Conservation (phyloP, 30 jellyfish, hydroid and myxozoan genomes). For the Pelagia noctiluca region DNA sequence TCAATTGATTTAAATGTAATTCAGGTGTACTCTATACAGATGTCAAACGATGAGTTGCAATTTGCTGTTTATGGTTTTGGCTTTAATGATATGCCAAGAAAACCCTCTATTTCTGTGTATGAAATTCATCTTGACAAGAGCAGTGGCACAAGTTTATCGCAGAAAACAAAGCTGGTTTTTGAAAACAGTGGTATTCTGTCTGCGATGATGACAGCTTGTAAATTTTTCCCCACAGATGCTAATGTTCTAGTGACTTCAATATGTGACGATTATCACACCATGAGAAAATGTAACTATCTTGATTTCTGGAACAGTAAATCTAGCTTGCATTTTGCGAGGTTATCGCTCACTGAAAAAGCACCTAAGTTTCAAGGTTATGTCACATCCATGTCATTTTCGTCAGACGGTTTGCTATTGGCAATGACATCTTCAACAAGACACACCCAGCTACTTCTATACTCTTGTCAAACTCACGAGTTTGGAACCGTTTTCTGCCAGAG, state of each 20-base stretch:
- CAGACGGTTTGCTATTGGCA: constrained; percentile 46
- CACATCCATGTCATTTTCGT: constrained; percentile 48
- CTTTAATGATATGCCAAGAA: constrained; percentile 41
- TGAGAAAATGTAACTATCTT: constrained; percentile 42
- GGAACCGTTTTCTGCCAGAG: constrained; percentile 19
- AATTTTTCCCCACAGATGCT: constrained; percentile 45
- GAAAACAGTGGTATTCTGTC: constrained; percentile 32
- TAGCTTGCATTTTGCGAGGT: constrained; percentile 21
- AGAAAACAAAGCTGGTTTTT: constrained; percentile 36
- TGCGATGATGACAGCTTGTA: constrained; percentile 44
- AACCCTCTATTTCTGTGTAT: constrained; percentile 45
- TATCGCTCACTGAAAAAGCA: constrained; percentile 27
- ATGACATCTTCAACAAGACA: constrained; percentile 46
- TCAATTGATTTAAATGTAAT: constrained; percentile 34
- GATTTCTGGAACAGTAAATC: constrained; percentile 53
- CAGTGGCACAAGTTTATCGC: background rate
- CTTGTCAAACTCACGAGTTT: constrained; percentile 15
- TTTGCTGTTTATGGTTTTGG: constrained; percentile 60
- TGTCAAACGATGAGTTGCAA: constrained; percentile 51
- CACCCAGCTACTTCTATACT: constrained; percentile 37
- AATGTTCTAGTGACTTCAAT: constrained; percentile 50
- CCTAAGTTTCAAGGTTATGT: constrained; percentile 55
- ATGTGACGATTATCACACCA: constrained; percentile 60
- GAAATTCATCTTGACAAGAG: background rate
- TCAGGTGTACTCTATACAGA: constrained; percentile 36